Conservation (phyloP, 1,140 invertebrate genomes). For the Stratiolaelaps scimitus region DNA sequence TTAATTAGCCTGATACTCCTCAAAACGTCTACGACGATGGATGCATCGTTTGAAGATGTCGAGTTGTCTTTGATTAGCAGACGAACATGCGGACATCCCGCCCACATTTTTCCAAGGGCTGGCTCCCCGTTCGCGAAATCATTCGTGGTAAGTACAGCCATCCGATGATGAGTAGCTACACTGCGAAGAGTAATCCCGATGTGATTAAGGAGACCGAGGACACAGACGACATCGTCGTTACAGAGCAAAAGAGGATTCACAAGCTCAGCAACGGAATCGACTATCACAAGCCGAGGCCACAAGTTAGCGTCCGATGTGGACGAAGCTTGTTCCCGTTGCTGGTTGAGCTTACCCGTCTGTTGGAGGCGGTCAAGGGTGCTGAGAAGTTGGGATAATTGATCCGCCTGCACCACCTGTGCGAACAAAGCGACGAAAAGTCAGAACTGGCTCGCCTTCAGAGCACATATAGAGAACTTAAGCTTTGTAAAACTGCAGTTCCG, state of each 20-base stretch:
- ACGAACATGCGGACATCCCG: neutral
- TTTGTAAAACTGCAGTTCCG: too few relatives aligned
- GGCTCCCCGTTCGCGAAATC: neutral
- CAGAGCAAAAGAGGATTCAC: slow-evolving; percentile 4
- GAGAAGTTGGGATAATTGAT: neutral
- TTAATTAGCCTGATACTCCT: too few relatives aligned
- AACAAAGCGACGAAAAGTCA: too few relatives aligned
- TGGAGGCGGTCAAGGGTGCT: neutral
- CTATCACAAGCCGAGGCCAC: neutral
- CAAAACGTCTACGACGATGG: too few relatives aligned
- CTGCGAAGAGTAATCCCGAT: neutral
- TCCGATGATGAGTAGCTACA: neutral
- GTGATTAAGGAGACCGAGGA: slow-evolving; percentile 4
- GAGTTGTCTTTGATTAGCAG: neutral
- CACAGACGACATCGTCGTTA: neutral
- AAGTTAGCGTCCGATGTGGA: too few relatives aligned
- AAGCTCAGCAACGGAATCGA: slow-evolving; percentile 1
- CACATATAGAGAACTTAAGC: too few relatives aligned
- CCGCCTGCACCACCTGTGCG: too few relatives aligned
- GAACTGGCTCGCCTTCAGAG: too few relatives aligned
- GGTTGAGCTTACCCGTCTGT: neutral
- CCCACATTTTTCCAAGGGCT: slow-evolving; percentile 14
- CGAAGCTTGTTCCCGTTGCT: too few relatives aligned
- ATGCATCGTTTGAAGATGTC: too few relatives aligned
- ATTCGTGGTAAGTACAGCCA: slow-evolving; percentile 6